Evolutionary conservation across 2,797 vertebrate genomes (phyloP).

Genomic region (Discoglossus pictus): DNA sequence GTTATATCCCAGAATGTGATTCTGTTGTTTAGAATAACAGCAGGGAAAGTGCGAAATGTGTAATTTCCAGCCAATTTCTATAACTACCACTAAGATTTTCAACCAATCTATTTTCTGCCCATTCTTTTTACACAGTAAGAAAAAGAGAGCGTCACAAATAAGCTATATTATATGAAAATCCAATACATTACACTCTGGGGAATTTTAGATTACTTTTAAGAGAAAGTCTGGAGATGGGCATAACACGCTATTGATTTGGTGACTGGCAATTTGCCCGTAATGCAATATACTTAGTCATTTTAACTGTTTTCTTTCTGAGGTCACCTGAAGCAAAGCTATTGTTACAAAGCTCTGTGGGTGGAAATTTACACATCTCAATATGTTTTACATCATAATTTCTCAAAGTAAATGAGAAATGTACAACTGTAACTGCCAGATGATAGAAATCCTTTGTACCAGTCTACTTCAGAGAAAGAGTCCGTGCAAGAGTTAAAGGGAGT

Average conservation of each 20-base stretch:
- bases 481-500: no score
- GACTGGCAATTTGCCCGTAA: constrained; percentile 19
- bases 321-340: not conserved
- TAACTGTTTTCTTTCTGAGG: constrained; percentile 13
- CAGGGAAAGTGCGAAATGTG: constrained; percentile 34
- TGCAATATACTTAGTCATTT: constrained; percentile 19
- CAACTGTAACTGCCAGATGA: no score
- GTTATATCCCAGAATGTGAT: constrained; percentile 19
- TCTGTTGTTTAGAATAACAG: constrained; percentile 41
- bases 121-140: constrained; percentile 24
- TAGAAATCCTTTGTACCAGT: no score
- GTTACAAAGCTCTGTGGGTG: not conserved
- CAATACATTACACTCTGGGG: constrained; percentile 32
- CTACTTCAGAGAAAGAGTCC: no score
- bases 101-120: constrained; percentile 36
- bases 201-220: constrained; percentile 35
- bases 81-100: constrained; percentile 36
- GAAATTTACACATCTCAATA: not conserved
- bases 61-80: constrained; percentile 42
- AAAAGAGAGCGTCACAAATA: constrained; percentile 29
- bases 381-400: not conserved
- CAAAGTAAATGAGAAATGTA: not conserved
- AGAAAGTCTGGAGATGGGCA: constrained; percentile 4
- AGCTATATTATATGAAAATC: constrained; percentile 37
- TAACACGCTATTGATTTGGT: constrained; percentile 28